Evolutionary conservation across 2,888 invertebrate genomes (phyloP), one percentile per base, ranked within the genome.

Genomic region (Hesperia comma): DNA sequence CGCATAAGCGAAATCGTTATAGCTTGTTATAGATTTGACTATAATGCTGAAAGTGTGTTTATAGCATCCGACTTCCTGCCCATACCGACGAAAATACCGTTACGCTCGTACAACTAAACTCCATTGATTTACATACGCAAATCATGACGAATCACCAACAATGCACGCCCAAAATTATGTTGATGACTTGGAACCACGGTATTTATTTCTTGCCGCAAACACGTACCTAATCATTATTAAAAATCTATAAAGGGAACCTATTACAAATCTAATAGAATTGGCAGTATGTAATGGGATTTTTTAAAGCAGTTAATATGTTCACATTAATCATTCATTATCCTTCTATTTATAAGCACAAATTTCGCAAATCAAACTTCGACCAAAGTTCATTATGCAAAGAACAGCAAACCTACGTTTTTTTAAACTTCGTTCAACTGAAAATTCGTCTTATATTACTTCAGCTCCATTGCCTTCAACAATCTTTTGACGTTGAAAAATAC

Each of bases 61-160:
- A 92, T 92, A 83, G 89, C 91, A 85, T 90, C 89, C 90, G 90
- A 86, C 83, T 92, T 92, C 92, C 91, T 90, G 91, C 82, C 82
- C 84, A 80, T 79, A 86, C 84, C 90, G 90, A 88, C 91, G 83
- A 87, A 90, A 91, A 91, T 90, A 90, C 92, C 90, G 92, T 91
- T 92, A 88, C 83, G 79, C 83, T 81, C 84, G 84, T 85, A 85
- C 86, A 86, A 83, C 88, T 87, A 82, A 90, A 90, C 87, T 87
- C 81, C 85, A 87, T 86, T 84, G 88, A 91, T 91, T 92, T 90
- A 89, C 90, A 91, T 92, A 90, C 90, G 89, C 89, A 87, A 90
- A 87, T 89, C 88, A 87, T 91, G 90, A 90, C 90, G 90, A 91
- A 90, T 90, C 88, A 85, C 85, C 79, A 82, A 85, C 88, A 86